These are phyloP conservation scores for Heliconius charithonia DNA, from an alignment of 2,888 invertebrate species.

Conservation along the genomic window DNA sequence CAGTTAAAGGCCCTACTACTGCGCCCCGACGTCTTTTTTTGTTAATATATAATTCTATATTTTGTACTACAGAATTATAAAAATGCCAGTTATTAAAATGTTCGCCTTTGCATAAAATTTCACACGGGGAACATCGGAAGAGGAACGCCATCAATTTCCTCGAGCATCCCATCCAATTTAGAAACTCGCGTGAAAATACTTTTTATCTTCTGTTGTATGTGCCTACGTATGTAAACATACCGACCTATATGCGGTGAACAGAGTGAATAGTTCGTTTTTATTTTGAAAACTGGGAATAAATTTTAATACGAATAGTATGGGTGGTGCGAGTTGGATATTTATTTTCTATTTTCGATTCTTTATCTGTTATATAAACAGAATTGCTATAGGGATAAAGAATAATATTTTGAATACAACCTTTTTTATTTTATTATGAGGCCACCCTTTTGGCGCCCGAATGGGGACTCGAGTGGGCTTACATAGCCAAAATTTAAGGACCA, in stretches of 20 bases:
- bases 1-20: background rate
- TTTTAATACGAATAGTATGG: background rate
- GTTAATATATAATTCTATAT: background rate
- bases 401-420: no score
- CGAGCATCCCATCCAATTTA: conserved; percentile 32
- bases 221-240: background rate
- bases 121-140: conserved; percentile 5
- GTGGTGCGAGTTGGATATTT: no score
- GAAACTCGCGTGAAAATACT: conserved; percentile 14
- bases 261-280: background rate
- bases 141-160: conserved; percentile 29
- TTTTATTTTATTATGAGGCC: no score
- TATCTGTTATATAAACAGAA: no score
- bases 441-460: no score
- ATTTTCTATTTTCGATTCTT: no score
- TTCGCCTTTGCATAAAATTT: conserved; percentile 12
- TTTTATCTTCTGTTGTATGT: conserved; percentile 5
- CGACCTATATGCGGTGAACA: background rate
- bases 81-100: conserved; percentile 10
- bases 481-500: no score
- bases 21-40: background rate
- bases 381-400: no score
- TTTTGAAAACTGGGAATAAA: background rate
- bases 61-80: background rate
- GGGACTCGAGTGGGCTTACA: no score